Evolutionary conservation across 30 jellyfish, hydroid and myxozoan genomes (phyloP).

Genomic region (Aurelia aurita complex sp. Pacific): DNA sequence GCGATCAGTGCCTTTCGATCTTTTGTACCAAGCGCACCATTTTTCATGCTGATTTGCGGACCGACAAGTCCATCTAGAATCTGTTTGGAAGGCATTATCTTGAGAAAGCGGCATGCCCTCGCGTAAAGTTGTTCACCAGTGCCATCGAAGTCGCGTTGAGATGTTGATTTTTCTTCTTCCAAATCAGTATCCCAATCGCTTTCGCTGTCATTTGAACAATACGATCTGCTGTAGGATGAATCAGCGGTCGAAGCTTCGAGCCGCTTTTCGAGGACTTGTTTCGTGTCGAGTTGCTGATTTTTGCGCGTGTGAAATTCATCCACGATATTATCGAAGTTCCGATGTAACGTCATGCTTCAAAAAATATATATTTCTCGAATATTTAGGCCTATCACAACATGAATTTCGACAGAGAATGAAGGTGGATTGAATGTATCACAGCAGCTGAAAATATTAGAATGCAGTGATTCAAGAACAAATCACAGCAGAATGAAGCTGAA

Average conservation of each 20-base stretch:
- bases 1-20: conserved; percentile 32
- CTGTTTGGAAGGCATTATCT: conserved; percentile 16
- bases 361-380: no score
- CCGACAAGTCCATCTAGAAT: neutral
- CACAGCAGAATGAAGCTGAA: no score
- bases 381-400: neutral
- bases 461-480: no score
- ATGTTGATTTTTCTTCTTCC: conserved; percentile 1
- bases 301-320: neutral
- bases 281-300: neutral
- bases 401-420: no score
- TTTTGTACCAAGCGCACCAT: conserved; percentile 41
- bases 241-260: neutral
- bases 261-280: neutral
- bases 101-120: neutral
- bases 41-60: neutral
- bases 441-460: no score
- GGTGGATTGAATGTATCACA: no score
- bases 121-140: neutral
- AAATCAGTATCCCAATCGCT: conserved; percentile 55
- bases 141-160: no score
- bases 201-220: neutral
- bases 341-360: no score
- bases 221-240: no score
- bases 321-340: conserved; percentile 1